phyloP scores from a whole-genome alignment of 2,797 vertebrate genomes.

The Sciurus carolinensis region DNA sequence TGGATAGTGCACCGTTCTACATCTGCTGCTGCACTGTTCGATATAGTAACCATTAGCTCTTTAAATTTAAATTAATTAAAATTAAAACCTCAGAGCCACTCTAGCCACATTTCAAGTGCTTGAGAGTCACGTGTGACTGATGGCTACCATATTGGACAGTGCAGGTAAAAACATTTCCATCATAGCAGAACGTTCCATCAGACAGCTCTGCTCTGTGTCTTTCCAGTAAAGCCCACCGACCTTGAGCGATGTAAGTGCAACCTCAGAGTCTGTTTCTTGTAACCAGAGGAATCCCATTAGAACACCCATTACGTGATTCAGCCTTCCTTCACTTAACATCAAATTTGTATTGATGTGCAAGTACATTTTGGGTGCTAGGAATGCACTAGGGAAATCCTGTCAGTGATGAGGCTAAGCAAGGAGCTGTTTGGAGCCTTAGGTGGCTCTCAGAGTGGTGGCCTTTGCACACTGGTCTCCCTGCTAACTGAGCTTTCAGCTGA shows the following conservation, averaged over 20 bases:
- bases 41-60: not conserved
- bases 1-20: not conserved
- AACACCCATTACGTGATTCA: not conserved
- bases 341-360: not conserved
- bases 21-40: not conserved
- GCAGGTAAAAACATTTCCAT: not conserved
- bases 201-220: not conserved
- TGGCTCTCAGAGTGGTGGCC: not conserved
- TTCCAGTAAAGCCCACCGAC: not conserved
- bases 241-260: not conserved
- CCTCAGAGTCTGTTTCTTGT: not conserved
- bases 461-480: not conserved
- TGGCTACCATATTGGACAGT: not conserved
- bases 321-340: conserved; percentile 21
- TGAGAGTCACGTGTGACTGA: not conserved
- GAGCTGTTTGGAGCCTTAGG: not conserved
- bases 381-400: not conserved
- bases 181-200: not conserved
- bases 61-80: conserved; percentile 48
- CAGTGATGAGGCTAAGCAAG: not conserved
- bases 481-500: not conserved
- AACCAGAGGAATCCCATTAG: conserved; percentile 3
- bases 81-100: conserved; percentile 19
- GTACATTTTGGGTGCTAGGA: not conserved
- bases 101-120: not conserved